Percentiles rank a stretch among this genome's conserved stretches.
Evolutionary conservation across 2,113 vertebrate species (phyloP).

Genomic region (Pagrus major): DNA sequence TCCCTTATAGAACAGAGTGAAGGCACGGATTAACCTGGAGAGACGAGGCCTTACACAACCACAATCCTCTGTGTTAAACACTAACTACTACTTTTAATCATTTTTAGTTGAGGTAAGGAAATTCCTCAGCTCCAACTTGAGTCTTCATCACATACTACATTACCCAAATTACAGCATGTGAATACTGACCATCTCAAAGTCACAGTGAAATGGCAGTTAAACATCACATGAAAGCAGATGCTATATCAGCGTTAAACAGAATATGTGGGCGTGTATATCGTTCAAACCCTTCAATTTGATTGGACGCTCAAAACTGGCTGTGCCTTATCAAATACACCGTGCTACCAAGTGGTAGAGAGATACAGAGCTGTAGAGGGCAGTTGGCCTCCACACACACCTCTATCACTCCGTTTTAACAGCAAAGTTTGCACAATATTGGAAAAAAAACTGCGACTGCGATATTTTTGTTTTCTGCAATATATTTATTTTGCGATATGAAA

Average conservation of each 20-base stretch:
- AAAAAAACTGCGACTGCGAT: no score
- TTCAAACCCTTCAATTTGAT: neutral
- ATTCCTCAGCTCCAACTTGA: neutral
- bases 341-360: neutral
- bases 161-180: no score
- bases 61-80: neutral
- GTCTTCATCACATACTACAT: no score
- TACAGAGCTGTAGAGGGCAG: neutral
- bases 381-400: neutral
- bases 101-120: neutral
- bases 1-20: neutral
- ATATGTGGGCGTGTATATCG: neutral
- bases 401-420: no score
- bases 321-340: neutral
- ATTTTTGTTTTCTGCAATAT: no score
- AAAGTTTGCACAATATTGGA: no score
- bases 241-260: constrained; percentile 7
- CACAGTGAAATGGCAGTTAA: neutral
- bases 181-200: neutral
- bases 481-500: no score
- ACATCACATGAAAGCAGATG: no score
- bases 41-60: no score
- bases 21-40: neutral
- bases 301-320: neutral
- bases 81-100: neutral